These are phyloP conservation scores for Peromyscus polionotus DNA, from an alignment of 2,113 vertebrate species.

Conservation along the genomic window DNA sequence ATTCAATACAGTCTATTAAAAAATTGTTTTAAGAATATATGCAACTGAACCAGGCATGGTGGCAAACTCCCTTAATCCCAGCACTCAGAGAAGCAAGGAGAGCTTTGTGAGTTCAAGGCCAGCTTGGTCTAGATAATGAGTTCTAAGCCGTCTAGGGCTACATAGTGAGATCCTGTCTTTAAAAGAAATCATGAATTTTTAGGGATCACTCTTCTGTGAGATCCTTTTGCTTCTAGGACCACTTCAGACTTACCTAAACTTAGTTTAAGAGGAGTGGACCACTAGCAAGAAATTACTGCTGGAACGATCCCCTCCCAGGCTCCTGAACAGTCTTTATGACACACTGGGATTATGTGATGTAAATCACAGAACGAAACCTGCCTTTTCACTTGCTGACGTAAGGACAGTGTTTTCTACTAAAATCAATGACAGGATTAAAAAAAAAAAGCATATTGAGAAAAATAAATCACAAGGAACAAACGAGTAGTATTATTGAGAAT, in stretches of 20 bases:
- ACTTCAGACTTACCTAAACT: not conserved
- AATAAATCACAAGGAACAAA: slow-evolving; percentile 31
- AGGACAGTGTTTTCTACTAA: slow-evolving; percentile 26
- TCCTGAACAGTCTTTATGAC: not conserved
- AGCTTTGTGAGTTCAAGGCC: not conserved
- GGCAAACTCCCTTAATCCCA: not conserved
- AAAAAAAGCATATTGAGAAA: not conserved
- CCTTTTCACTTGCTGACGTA: not conserved
- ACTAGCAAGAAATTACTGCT: slow-evolving; percentile 42
- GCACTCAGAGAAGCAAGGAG: not conserved
- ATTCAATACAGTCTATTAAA: slow-evolving; percentile 34
- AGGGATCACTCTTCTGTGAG: not conserved
- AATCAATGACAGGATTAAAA: not conserved
- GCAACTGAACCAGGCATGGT: not conserved
- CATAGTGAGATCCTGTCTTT: not conserved
- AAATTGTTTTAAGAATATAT: not conserved
- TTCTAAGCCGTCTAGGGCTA: not conserved
- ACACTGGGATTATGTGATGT: not conserved
- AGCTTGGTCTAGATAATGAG: not conserved
- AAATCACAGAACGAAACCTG: not conserved
- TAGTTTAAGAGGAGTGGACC: not conserved
- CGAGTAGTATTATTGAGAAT: not conserved
- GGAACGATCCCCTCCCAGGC: not conserved
- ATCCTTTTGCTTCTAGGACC: not conserved
- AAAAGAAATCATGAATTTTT: not conserved